phyloP scores from a whole-genome alignment of 1,140 invertebrate genomes.

The Drosophila cardini region DNA sequence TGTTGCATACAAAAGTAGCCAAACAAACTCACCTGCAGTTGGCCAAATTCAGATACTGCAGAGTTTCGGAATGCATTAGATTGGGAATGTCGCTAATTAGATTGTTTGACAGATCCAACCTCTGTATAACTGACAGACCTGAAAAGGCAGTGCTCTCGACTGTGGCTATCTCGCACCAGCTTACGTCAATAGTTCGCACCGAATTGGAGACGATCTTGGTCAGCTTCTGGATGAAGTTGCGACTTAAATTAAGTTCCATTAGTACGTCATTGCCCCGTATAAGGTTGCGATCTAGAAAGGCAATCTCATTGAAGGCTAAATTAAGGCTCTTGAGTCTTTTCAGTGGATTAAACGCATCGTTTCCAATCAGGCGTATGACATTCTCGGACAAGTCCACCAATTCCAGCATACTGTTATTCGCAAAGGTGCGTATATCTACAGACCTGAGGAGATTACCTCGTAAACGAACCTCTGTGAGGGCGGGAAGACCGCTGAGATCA shows the following conservation, averaged over 20 bases:
- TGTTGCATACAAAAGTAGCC: neutral
- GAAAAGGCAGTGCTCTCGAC: constrained; percentile 86
- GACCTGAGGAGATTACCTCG: constrained; percentile 87
- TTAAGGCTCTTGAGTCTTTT: constrained; percentile 87
- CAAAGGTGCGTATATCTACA: constrained; percentile 86
- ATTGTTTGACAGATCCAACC: constrained; percentile 87
- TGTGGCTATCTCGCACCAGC: constrained; percentile 86
- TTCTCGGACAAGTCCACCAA: constrained; percentile 88
- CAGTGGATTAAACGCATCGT: constrained; percentile 86
- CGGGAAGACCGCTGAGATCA: constrained; percentile 87
- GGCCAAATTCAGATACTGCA: constrained; percentile 87
- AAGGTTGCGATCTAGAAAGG: constrained; percentile 85
- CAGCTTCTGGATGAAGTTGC: constrained; percentile 88
- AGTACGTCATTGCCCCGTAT: constrained; percentile 86
- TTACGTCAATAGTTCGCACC: constrained; percentile 86
- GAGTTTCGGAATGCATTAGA: constrained; percentile 86
- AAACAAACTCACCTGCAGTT: constrained; percentile 68
- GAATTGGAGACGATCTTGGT: constrained; percentile 86
- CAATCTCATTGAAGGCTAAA: constrained; percentile 89
- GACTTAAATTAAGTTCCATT: constrained; percentile 87
- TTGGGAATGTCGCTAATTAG: constrained; percentile 86
- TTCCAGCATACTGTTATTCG: constrained; percentile 87
- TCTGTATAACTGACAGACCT: constrained; percentile 85
- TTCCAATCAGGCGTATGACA: constrained; percentile 86
- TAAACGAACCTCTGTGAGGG: constrained; percentile 86